Evolutionary conservation across 2,888 invertebrate genomes (phyloP).

Genomic region (Spialia ferax): DNA sequence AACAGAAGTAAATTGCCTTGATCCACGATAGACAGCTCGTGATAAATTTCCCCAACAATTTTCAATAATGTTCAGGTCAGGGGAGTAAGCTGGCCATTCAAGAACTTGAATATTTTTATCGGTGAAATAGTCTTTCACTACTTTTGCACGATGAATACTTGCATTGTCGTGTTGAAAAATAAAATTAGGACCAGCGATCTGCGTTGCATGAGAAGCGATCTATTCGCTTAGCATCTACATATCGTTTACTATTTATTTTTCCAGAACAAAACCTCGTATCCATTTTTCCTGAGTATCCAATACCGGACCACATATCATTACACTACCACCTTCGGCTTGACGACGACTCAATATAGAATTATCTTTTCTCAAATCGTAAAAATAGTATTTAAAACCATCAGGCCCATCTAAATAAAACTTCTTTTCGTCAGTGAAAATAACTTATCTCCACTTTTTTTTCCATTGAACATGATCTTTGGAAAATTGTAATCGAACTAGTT

Average conservation of each 20-base stretch:
- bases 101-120: too few species aligned
- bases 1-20: neutral
- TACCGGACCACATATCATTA: neutral
- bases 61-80: conserved; percentile 1
- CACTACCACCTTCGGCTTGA: neutral
- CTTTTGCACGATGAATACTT: too few species aligned
- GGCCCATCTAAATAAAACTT: conserved; percentile 14
- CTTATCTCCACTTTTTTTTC: neutral
- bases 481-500: neutral
- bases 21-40: conserved; percentile 7
- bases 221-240: neutral
- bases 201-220: neutral
- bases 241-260: neutral
- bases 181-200: too few species aligned
- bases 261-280: neutral
- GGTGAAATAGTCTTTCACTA: too few species aligned
- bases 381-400: conserved; percentile 2
- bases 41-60: conserved; percentile 4
- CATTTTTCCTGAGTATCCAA: neutral
- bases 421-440: neutral
- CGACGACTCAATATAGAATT: neutral
- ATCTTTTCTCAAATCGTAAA: conserved; percentile 1
- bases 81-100: neutral
- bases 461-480: neutral
- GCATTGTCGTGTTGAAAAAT: too few species aligned